These are phyloP conservation scores for Phallusia fumigata DNA, from an alignment of 23 tunicate genomes.

Conservation along the genomic window DNA sequence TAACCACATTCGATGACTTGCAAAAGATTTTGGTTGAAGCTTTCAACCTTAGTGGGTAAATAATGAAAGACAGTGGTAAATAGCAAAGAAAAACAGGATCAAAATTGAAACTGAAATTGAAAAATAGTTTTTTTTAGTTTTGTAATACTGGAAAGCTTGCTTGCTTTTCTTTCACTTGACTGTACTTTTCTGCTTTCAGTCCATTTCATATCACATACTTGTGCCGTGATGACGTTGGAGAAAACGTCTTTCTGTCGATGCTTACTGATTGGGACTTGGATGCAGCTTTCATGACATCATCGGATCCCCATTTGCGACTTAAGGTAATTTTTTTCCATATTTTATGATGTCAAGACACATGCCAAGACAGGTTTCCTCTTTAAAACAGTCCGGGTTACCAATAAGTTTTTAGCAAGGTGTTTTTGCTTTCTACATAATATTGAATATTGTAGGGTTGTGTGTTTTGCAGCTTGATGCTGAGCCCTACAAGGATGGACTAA, in stretches of 20 bases:
- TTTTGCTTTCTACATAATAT: neutral
- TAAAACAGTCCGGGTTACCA: too few species aligned
- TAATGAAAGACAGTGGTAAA: neutral
- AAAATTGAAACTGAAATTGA: neutral
- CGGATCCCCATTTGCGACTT: slow-evolving; percentile 77
- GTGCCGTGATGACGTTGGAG: slow-evolving; percentile 94
- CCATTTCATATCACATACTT: slow-evolving; percentile 81
- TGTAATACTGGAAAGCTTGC: neutral
- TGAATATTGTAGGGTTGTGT: neutral
- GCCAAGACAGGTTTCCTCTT: too few species aligned
- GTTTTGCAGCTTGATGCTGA: slow-evolving; percentile 69
- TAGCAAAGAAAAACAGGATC: neutral
- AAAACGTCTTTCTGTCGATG: slow-evolving; percentile 78
- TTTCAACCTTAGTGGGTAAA: slow-evolving; percentile 68
- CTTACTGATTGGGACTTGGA: slow-evolving; percentile 99
- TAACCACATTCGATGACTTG: slow-evolving; percentile 82
- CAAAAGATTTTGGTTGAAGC: slow-evolving; percentile 82
- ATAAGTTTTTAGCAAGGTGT: too few species aligned
- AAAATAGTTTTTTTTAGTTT: neutral
- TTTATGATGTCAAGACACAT: too few species aligned
- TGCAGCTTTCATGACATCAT: slow-evolving; percentile 96
- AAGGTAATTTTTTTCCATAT: too few species aligned
- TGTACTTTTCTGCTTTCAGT: slow-evolving; percentile 9
- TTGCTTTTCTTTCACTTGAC: neutral
- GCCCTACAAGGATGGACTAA: slow-evolving; percentile 75